Evolutionary conservation across 64 coral and sea anemone genomes (phyloP).

Genomic region (Montipora efflorescens): DNA sequence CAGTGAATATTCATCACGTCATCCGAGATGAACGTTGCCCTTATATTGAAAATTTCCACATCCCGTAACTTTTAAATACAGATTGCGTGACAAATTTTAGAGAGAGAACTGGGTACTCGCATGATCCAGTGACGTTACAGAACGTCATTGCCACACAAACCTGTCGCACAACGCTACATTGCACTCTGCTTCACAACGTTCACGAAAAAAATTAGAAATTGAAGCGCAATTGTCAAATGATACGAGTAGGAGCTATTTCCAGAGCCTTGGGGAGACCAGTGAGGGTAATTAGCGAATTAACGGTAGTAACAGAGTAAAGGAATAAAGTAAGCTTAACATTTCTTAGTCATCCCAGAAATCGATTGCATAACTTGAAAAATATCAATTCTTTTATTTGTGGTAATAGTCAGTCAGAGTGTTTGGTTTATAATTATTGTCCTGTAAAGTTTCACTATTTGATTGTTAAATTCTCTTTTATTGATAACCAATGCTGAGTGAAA

Average conservation of each 20-base stretch:
- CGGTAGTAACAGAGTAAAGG: neutral
- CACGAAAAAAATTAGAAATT: neutral
- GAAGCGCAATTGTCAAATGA: constrained; percentile 3
- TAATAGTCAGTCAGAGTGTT: neutral
- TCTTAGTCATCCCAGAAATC: neutral
- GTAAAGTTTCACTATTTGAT: no score
- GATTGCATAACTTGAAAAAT: neutral
- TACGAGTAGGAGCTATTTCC: constrained; percentile 40
- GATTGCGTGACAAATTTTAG: neutral
- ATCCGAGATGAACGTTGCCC: no score
- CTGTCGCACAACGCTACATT: neutral
- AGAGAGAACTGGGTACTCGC: neutral
- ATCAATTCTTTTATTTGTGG: no score
- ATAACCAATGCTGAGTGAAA: neutral
- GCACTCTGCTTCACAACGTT: neutral
- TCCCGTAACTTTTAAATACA: no score
- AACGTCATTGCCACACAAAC: neutral
- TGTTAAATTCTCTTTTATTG: neutral
- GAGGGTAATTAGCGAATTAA: neutral
- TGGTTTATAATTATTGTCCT: neutral
- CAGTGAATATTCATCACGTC: no score
- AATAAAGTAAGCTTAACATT: neutral
- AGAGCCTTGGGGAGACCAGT: constrained; percentile 27
- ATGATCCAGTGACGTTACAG: neutral
- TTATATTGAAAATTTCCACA: no score